Conservation (phyloP, 2,888 invertebrate genomes). For the Teinopalpus imperialis region DNA sequence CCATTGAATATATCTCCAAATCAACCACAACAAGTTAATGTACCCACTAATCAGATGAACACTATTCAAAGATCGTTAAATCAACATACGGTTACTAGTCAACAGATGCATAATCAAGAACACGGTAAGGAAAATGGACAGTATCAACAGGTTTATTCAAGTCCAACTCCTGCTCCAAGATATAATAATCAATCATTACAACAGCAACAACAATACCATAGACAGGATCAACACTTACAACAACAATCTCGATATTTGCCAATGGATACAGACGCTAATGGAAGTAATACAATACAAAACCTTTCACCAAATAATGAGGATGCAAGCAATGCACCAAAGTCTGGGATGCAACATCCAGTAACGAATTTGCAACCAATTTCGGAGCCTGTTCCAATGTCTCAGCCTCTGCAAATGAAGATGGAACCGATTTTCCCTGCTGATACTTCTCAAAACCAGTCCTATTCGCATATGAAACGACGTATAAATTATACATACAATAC, state of each 20-base stretch:
- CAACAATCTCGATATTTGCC: background rate
- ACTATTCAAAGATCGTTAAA: background rate
- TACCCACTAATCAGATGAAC: slow-evolving; percentile 15
- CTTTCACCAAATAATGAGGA: background rate
- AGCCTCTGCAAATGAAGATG: slow-evolving; percentile 37
- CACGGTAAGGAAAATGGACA: slow-evolving; percentile 34
- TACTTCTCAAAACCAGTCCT: slow-evolving; percentile 38
- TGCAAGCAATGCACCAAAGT: background rate
- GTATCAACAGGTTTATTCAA: slow-evolving; percentile 40
- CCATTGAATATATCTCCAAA: slow-evolving; percentile 14
- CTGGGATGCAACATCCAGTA: slow-evolving; percentile 1
- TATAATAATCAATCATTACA: slow-evolving; percentile 30
- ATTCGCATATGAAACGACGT: slow-evolving; percentile 30
- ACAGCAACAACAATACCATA: slow-evolving; percentile 31
- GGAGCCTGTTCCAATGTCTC: slow-evolving; percentile 13
- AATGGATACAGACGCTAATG: slow-evolving; percentile 1
- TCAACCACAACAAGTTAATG: slow-evolving; percentile 15
- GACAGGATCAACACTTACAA: slow-evolving; percentile 27
- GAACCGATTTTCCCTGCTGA: slow-evolving; percentile 63
- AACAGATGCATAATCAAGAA: slow-evolving; percentile 23
- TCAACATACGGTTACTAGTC: slow-evolving; percentile 8
- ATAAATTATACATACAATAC: slow-evolving; percentile 54
- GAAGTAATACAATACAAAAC: background rate
- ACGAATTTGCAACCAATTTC: slow-evolving; percentile 14
- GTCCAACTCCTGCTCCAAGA: slow-evolving; percentile 13